These are phyloP conservation scores for Eurytoma adleriae DNA, from an alignment of 2,888 invertebrate genomes.

Conservation along the genomic window DNA sequence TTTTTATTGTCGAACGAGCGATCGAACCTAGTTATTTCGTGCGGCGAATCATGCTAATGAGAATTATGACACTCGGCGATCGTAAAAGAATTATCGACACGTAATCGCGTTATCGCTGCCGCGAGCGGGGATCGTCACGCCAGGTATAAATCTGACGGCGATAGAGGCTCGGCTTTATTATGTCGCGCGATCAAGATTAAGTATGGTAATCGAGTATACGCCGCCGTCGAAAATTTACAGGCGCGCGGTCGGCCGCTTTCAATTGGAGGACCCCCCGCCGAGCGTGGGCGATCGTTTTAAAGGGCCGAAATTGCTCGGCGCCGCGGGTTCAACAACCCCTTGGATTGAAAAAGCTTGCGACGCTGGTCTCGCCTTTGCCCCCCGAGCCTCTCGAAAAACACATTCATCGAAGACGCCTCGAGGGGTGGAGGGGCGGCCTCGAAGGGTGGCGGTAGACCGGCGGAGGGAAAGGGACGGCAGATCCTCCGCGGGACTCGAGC, in stretches of 20 bases:
- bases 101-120: neutral
- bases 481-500: too few relatives aligned
- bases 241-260: too few relatives aligned
- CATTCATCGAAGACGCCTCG: neutral
- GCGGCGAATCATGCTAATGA: conserved; percentile 8
- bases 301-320: too few relatives aligned
- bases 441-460: conserved; percentile 1
- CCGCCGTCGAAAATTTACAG: too few relatives aligned
- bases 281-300: too few relatives aligned
- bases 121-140: conserved; percentile 5
- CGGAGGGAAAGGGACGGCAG: neutral
- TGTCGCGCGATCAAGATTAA: too few relatives aligned
- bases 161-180: neutral
- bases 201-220: too few relatives aligned
- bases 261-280: too few relatives aligned
- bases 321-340: too few relatives aligned
- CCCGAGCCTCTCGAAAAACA: neutral
- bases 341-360: neutral
- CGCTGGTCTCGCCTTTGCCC: neutral
- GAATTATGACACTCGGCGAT: neutral
- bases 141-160: neutral
- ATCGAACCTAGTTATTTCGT: too few relatives aligned
- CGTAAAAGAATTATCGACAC: too few relatives aligned
- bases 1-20: neutral
- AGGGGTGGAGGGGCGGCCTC: neutral